These are phyloP conservation scores for Mamestra configurata DNA, from an alignment of 1,140 invertebrate species.

Conservation along the genomic window DNA sequence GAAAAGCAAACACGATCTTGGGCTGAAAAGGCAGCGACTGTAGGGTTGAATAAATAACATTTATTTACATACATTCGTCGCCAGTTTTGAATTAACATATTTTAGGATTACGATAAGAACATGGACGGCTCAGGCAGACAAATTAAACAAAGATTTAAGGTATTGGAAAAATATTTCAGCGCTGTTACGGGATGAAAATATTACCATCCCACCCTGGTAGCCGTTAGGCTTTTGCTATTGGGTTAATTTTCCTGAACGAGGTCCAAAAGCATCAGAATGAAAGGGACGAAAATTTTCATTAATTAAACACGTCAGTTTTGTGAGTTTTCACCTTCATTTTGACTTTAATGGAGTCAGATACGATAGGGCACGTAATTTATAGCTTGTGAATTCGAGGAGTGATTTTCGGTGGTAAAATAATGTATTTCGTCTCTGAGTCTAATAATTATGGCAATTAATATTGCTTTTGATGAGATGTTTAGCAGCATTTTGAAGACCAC, in stretches of 20 bases:
- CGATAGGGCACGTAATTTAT: slow-evolving; percentile 22
- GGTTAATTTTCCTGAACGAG: slow-evolving; percentile 1
- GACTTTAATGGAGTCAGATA: slow-evolving; percentile 21
- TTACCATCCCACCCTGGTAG: too few relatives aligned
- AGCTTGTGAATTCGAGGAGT: neutral
- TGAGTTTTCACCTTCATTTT: slow-evolving; percentile 33
- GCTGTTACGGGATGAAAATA: neutral
- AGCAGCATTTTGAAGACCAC: too few relatives aligned
- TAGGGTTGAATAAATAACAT: slow-evolving; percentile 42
- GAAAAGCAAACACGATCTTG: slow-evolving; percentile 28
- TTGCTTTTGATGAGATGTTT: too few relatives aligned
- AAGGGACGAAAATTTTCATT: slow-evolving; percentile 27
- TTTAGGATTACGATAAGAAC: slow-evolving; percentile 30
- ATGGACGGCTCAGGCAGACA: neutral
- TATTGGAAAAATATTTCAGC: slow-evolving; percentile 6
- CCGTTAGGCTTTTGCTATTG: neutral
- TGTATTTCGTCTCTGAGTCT: neutral
- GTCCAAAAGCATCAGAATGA: slow-evolving; percentile 32
- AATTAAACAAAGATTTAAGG: slow-evolving; percentile 28
- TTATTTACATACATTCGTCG: slow-evolving; percentile 36
- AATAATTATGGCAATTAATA: neutral
- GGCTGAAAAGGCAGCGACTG: slow-evolving; percentile 25
- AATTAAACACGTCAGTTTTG: slow-evolving; percentile 30
- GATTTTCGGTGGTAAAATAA: neutral
- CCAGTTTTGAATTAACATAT: slow-evolving; percentile 29